Base-by-base conservation (phyloP, 2,888 invertebrate genomes). In the Athalia cordata region DNA sequence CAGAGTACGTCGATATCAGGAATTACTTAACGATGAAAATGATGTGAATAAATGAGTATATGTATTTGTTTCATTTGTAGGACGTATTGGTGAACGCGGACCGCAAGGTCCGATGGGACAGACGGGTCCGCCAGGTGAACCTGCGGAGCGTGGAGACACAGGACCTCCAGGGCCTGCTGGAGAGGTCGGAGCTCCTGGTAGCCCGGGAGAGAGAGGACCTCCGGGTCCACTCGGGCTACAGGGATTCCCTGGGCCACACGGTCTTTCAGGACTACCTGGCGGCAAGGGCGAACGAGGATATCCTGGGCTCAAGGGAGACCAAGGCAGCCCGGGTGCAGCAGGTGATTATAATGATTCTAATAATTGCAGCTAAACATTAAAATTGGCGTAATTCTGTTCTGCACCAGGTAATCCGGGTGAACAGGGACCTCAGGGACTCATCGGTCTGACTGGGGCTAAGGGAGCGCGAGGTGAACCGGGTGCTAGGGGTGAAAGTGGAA, bases 391-490 rank as follows among this genome's bases (percentile, higher is more conserved):
- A 67, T 7, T 29, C 29, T 11, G 29, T 55, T 43, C 55, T 7
- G 43, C 8, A 7, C 9, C 84, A 91, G 95, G 95, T 80, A 90
- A 90, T 66, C 92, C 93, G 77, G 95, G 95, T 76, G 94, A 94
- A 81, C 86, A 90, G 55, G 95, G 95, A 1, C 89, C 91, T 7
- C 92, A 92, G 80, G 95, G 95, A 6, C 87, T 91, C 61, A 89
- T 91, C 64, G 94, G 94, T 43, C 89, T 94, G 80, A 91, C 93
- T 6, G 96, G 96, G 50, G 91, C 93, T 1, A 96, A 96, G 87
- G 96, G 96, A 29, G 92, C 92, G 7, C 92, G 95, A 80, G 96
- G 96, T 29, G 96, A 96, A 88, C 91, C 94, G 62, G 96, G 96
- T 6, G 89, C 92, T n/a, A 92, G 95, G 87, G 96, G 96, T 77